Conservation (phyloP, 2,888 invertebrate genomes). For the Geophilus truncorum region DNA sequence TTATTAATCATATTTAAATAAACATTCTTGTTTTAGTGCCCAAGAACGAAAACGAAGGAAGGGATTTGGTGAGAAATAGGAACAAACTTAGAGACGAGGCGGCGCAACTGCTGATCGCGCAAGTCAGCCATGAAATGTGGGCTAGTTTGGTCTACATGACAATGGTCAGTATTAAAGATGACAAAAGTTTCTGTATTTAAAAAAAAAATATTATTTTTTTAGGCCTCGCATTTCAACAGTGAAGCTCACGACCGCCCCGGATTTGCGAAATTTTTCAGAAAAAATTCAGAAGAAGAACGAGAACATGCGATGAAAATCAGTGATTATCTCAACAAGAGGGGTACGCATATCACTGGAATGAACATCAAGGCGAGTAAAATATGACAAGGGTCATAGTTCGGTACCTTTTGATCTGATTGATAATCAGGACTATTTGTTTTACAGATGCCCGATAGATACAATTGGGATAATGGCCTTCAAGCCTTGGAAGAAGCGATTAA, state of each 20-base stretch:
- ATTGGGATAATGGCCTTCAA: conserved; percentile 58
- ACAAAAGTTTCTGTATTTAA: too few species aligned
- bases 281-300: conserved; percentile 77
- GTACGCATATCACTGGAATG: conserved; percentile 40
- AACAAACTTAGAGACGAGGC: neutral
- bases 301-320: conserved; percentile 83
- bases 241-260: conserved; percentile 77
- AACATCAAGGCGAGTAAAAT: neutral
- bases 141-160: conserved; percentile 27
- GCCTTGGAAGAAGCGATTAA: conserved; percentile 71
- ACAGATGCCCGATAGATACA: conserved; percentile 40
- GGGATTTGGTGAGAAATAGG: neutral
- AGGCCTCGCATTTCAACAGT: conserved; percentile 73
- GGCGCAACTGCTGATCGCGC: neutral
- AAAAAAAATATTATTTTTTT: too few species aligned
- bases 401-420: neutral
- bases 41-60: neutral
- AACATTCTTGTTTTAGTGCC: neutral
- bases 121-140: conserved; percentile 27
- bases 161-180: conserved; percentile 6
- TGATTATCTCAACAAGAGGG: conserved; percentile 78
- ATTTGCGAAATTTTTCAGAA: conserved; percentile 79
- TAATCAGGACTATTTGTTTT: neutral
- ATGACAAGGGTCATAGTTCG: neutral
- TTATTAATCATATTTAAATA: neutral